Evolutionary conservation across 1,140 invertebrate species (phyloP).

Genomic region (Atta texana): DNA sequence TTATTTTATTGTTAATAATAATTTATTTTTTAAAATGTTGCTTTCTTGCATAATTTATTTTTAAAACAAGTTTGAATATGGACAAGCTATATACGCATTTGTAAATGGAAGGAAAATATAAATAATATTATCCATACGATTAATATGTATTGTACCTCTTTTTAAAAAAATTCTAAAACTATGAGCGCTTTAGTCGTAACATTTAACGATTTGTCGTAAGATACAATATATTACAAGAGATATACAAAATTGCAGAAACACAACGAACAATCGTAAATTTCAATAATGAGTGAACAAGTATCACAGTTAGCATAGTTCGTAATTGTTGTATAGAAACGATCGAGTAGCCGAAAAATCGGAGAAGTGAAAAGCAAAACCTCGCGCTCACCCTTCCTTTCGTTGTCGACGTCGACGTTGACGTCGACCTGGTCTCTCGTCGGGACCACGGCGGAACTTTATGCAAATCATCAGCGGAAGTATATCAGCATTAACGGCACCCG

Average conservation of each 20-base stretch:
- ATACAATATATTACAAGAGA: neutral
- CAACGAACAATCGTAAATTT: neutral
- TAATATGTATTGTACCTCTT: too few species aligned
- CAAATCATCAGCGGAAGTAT: slow-evolving; percentile 66
- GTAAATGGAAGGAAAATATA: too few species aligned
- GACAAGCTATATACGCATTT: too few species aligned
- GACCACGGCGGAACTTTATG: slow-evolving; percentile 58
- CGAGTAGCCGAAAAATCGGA: slow-evolving; percentile 17
- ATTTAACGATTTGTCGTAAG: neutral
- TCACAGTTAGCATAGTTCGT: neutral
- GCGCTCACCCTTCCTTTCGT: slow-evolving; percentile 26
- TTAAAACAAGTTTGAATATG: too few species aligned
- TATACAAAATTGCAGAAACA: neutral
- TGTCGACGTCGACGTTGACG: slow-evolving; percentile 46
- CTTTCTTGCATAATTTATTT: too few species aligned
- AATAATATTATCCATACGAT: too few species aligned
- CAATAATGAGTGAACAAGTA: neutral
- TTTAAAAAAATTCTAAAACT: too few species aligned
- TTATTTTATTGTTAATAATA: too few species aligned
- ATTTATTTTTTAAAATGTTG: too few species aligned
- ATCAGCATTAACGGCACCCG: slow-evolving; percentile 56
- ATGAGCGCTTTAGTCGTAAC: neutral
- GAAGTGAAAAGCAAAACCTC: slow-evolving; percentile 16
- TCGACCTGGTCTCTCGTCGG: slow-evolving; percentile 39
- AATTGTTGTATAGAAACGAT: neutral